Percentiles rank a stretch among this genome's conserved stretches.
These are phyloP conservation scores for Scartelaos histophorus DNA, from an alignment of 2,113 vertebrate genomes.

Conservation along the genomic window DNA sequence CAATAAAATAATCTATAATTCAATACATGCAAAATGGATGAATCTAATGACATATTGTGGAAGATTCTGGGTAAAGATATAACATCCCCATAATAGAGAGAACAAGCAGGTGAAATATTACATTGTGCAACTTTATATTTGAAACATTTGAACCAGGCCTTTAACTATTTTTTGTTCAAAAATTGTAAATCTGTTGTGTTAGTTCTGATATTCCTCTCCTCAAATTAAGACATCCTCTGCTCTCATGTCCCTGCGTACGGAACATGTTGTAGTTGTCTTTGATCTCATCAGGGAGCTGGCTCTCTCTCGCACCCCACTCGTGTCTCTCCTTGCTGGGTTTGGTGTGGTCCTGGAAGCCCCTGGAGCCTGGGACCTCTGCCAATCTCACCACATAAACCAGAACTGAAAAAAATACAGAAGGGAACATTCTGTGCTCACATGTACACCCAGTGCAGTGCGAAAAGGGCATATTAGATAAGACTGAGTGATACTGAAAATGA, in stretches of 20 bases:
- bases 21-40: too few species aligned
- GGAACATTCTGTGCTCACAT: constrained; percentile 43
- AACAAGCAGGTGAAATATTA: too few species aligned
- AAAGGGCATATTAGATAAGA: background rate
- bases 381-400: constrained; percentile 40
- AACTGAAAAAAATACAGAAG: constrained; percentile 39
- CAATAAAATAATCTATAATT: too few species aligned
- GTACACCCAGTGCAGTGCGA: constrained; percentile 2
- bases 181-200: background rate
- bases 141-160: background rate
- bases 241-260: background rate
- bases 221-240: background rate
- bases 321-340: constrained; percentile 37
- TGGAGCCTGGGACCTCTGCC: constrained; percentile 30
- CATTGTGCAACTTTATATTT: background rate
- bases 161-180: background rate
- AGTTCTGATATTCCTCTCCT: background rate
- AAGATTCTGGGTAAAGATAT: too few species aligned
- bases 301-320: background rate
- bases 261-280: constrained; percentile 18
- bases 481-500: background rate
- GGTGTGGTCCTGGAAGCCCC: constrained; percentile 15
- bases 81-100: too few species aligned
- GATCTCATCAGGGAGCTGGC: constrained; percentile 22
- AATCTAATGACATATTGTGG: too few species aligned